Conservation (phyloP, 1,140 invertebrate species). For the Neotoxoptera formosana region DNA sequence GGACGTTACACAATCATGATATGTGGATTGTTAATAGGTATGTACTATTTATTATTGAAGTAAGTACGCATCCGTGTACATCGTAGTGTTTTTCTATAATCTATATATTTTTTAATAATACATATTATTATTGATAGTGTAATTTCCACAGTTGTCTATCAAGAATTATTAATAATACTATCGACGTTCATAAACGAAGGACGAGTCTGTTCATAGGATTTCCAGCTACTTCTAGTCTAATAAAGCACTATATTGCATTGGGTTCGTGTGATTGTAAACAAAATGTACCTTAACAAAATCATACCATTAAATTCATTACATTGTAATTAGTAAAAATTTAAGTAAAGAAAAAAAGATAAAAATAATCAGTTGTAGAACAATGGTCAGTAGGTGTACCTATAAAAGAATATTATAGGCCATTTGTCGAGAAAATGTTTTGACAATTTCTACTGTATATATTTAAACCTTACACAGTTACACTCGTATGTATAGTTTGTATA, state of each 20-base stretch:
- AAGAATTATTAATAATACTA: neutral
- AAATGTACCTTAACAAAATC: neutral
- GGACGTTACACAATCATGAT: too few species aligned
- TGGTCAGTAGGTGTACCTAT: neutral
- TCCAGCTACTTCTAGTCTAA: neutral
- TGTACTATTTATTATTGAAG: too few species aligned
- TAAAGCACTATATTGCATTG: neutral
- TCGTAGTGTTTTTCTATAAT: too few species aligned
- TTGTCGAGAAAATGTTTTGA: neutral
- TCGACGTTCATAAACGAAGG: neutral
- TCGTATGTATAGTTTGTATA: neutral
- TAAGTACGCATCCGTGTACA: too few species aligned
- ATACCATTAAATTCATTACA: neutral
- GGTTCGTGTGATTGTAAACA: neutral
- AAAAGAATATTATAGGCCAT: neutral
- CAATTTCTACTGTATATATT: neutral
- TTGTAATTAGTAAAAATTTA: too few species aligned
- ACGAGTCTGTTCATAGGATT: neutral
- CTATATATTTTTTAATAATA: too few species aligned
- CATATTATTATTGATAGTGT: too few species aligned
- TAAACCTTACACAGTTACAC: neutral
- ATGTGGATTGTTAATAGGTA: too few species aligned
- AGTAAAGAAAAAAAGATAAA: too few species aligned
- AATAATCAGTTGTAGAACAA: neutral
- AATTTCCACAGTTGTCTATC: neutral